Base-by-base conservation (phyloP, 2,888 invertebrate species). In the Muschampia plurimacula region DNA sequence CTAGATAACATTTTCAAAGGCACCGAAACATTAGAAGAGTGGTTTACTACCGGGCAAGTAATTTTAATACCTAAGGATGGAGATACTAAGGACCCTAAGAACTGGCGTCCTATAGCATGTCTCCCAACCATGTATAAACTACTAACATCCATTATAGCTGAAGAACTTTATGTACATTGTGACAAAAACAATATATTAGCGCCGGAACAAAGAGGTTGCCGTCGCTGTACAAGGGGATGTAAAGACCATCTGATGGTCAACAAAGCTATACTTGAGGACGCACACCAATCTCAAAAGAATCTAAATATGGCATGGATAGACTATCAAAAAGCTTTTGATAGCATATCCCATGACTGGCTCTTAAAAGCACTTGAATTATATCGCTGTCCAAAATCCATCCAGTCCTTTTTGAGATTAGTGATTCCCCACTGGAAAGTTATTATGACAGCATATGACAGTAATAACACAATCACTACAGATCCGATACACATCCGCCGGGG, bases 221-320 rank as follows among this genome's bases (percentile, higher is more conserved):
- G 62, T 9, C 57, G 73, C 0, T 28, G 70, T 10, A 63, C 62
- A 0, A 59, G 76, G 10, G 76, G 73, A 0, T 77, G 75, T 28
- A 74, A 75, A 46, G 69, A 76, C 28, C 74, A 77, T 36, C 67
- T 77, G 10, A 77, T 77, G 74, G 15, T 77, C 0, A 75, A 74
- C 28, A 77, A 74, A 49, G 69, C 74, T 1, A 72, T 75, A 13
- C 32, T 76, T 3, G 74, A 76, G 62, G 74, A 74, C 39, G 74
- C 74, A 1, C 74, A 74, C 28, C 28, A 64, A 13, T 62, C 57
- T n/a, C 72, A 76, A 59, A 76, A 76, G n/a, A 74, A 74, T 15
- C 41, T 75, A 4, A 73, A 69, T 55, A 72, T 72, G 72, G 69
- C 49, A 4, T 74, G 74, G 74, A 57, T 73, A 32, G 69, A 73